Base-by-base conservation (phyloP, 1,140 invertebrate species). In the Drosophila leontia region DNA sequence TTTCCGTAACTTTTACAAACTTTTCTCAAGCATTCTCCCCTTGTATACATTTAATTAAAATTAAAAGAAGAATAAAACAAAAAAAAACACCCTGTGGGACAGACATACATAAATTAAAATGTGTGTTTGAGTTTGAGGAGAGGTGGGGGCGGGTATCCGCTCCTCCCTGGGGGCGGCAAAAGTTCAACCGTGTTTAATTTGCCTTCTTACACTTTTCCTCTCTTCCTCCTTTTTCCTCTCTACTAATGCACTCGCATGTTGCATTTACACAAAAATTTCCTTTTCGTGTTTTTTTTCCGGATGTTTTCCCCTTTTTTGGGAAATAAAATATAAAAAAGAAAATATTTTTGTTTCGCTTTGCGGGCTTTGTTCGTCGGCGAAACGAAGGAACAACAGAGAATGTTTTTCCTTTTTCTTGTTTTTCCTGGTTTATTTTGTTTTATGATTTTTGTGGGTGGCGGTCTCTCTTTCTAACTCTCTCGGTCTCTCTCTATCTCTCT, bases 111-210 rank as follows among this genome's bases (percentile, higher is more conserved):
- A 78, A 78, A 71, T 78, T 78, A 64, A 48, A 71, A 41, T 37
- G 35, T 29, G 26, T 29, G 26, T 29, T 29, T 29, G 26, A 29
- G 26, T 29, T 29, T 29, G 26, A 8, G 37, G 53, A 32, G 29
- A 15, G 19, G n/a, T 7, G 29, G 32, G 41, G 19, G 7, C 3
- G 35, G 11, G 35, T 12, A 1, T 34, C 29, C 17, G 34, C 34
- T 23, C 12, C 3, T 55, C 53, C 53, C 53, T 39, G 19, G 34
- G 32, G 62, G 47, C 32, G 74, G 47, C 47, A 53, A 51, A 70
- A 68, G 67, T 70, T 70, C 74, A 77, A 61, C 55, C 57, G 75
- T 78, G 75, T 78, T 78, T 78, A 70, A 77, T 77, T 77, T 77
- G 75, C 75, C 75, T 67, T 37, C 56, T 72, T 72, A 57, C 69